Evolutionary conservation across 2,888 invertebrate genomes (phyloP), one percentile per base, ranked within the genome.

Genomic region (Pseudoips prasinana): DNA sequence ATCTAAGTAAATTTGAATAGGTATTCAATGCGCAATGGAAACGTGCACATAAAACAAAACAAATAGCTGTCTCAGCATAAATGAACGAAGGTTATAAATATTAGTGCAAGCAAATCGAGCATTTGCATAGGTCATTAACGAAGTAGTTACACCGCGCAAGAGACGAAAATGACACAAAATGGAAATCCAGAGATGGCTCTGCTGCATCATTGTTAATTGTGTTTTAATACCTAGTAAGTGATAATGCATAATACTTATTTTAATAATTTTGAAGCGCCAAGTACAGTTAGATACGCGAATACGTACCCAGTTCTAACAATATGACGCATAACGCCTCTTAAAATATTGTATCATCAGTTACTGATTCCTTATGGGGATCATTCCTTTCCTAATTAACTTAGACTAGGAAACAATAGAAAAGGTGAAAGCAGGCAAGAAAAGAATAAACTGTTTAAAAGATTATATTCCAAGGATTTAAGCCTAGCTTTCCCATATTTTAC

Each of bases 91-190:
- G 33, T 59, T 53, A 56, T 49, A 58, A 51, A 55, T 51, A 59
- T 37, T 22, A 64, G 57, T 56, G 58, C 48, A 62, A 58, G 18
- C 49, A 62, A 57, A 11, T 14, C 9, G 17, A 18, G 9, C 52
- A 44, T 54, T 52, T 50, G 53, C 52, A 49, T 42, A 50, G 39
- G 53, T 44, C 44, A 48, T 47, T 43, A 46, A 41, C 39, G 22
- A 23, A 44, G 42, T 54, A 31, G 46, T 43, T 53, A 39, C 41
- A 58, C 35, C 14, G 25, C 11, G 50, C 40, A 20, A 20, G 37
- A 48, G 54, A 59, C 63, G 57, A 86, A 80, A 72, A 87, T 87
- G 87, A 54, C 70, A 53, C 54, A 85, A 82, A 79, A 87, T 87
- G 87, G 80, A 79, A 73, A 71, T 77, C 62, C 58, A 61, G 42